Conservation (phyloP, 1,140 invertebrate genomes). For the Drosophila kurseongensis region DNA sequence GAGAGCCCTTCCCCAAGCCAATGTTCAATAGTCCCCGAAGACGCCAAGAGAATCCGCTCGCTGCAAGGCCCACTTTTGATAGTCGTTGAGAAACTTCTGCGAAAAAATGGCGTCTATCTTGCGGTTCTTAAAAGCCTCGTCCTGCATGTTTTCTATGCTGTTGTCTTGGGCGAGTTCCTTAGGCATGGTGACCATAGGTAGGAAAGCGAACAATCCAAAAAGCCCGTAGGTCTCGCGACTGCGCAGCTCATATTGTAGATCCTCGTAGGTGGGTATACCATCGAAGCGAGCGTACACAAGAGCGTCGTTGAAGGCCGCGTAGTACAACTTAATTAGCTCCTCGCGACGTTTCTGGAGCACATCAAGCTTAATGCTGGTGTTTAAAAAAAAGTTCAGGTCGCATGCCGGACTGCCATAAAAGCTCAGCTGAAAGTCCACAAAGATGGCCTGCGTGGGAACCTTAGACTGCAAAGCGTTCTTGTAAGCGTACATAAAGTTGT, state of each 20-base stretch:
- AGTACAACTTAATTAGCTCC: constrained; percentile 77
- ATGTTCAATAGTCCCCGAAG: constrained; percentile 60
- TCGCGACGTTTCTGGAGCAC: constrained; percentile 74
- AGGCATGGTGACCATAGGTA: constrained; percentile 73
- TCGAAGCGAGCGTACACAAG: constrained; percentile 84
- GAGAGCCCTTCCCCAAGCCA: background rate
- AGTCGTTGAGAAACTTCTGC: constrained; percentile 53
- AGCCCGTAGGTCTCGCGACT: constrained; percentile 76
- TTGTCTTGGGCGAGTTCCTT: constrained; percentile 65
- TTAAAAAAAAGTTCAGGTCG: constrained; percentile 79
- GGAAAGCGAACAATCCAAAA: constrained; percentile 66
- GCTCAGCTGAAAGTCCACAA: constrained; percentile 84
- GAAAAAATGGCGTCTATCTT: constrained; percentile 66
- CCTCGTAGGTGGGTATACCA: constrained; percentile 81
- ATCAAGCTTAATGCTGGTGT: constrained; percentile 71
- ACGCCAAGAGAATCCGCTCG: constrained; percentile 68
- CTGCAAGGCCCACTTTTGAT: constrained; percentile 65
- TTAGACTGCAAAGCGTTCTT: constrained; percentile 76
- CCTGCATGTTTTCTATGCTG: constrained; percentile 69
- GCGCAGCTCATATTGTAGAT: constrained; percentile 74
- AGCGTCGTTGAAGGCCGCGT: constrained; percentile 62
- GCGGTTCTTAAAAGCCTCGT: constrained; percentile 51
- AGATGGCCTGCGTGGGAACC: constrained; percentile 85
- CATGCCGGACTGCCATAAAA: constrained; percentile 77
- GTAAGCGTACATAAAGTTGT: constrained; percentile 89